A percentile compares a stretch with the other conserved stretches of the same genome.
These are phyloP conservation scores for Morpho deidamia DNA, from an alignment of 2,888 invertebrate genomes.

Conservation along the genomic window DNA sequence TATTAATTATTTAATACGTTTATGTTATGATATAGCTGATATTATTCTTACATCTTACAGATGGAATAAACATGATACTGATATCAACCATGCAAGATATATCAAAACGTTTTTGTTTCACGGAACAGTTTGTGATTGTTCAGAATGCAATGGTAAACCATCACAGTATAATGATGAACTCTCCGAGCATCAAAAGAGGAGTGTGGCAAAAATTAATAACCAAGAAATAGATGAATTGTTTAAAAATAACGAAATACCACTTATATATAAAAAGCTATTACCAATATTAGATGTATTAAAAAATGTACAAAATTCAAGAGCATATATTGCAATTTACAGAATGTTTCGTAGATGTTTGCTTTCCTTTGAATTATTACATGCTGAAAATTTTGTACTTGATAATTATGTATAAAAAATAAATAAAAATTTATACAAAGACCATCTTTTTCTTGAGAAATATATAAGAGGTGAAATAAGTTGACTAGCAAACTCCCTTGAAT, in stretches of 20 bases:
- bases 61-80: neutral
- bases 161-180: neutral
- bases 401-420: no score
- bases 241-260: conserved; percentile 2
- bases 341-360: neutral
- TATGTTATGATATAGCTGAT: no score
- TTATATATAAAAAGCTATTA: conserved; percentile 12
- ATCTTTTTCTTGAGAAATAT: no score
- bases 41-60: conserved; percentile 3
- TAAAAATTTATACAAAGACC: no score
- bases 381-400: neutral
- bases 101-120: neutral
- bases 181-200: conserved; percentile 1
- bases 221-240: neutral
- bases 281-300: conserved; percentile 13
- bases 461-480: no score
- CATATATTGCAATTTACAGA: conserved; percentile 21
- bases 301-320: conserved; percentile 22
- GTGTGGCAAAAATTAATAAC: neutral
- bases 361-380: neutral
- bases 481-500: no score
- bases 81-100: neutral
- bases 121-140: conserved; percentile 12
- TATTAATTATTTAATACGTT: no score
- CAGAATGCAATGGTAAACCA: neutral